Percentiles rank a stretch among this genome's conserved stretches.
phyloP scores from a whole-genome alignment of 1,140 invertebrate species.

The Lucilia cuprina region DNA sequence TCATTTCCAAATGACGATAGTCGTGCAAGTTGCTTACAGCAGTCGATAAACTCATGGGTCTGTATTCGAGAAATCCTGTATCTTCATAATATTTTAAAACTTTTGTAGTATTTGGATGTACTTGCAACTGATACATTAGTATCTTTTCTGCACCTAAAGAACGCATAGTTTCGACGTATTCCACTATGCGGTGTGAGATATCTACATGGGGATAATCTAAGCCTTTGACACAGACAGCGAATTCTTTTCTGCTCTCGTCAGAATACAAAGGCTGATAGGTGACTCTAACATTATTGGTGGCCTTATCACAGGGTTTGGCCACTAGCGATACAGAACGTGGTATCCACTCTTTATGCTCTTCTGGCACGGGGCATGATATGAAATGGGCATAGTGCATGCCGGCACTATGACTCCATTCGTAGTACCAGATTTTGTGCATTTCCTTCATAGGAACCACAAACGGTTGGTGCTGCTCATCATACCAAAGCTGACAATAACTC shows the following conservation, averaged over 20 bases:
- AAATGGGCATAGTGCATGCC: conserved; percentile 85
- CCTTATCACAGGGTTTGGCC: conserved; percentile 77
- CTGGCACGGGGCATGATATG: conserved; percentile 80
- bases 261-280: conserved; percentile 68
- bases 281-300: conserved; percentile 82
- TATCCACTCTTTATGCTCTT: conserved; percentile 70
- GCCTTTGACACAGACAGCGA: conserved; percentile 92
- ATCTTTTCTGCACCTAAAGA: conserved; percentile 88
- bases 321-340: conserved; percentile 84
- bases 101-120: conserved; percentile 87
- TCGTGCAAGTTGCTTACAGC: conserved; percentile 84
- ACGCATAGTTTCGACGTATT: conserved; percentile 89
- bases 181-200: conserved; percentile 82
- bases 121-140: conserved; percentile 82
- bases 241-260: conserved; percentile 68
- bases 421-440: conserved; percentile 89
- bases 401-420: conserved; percentile 86
- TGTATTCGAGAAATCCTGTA: conserved; percentile 75
- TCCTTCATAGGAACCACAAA: conserved; percentile 77
- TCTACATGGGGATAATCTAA: conserved; percentile 87
- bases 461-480: conserved; percentile 76
- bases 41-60: conserved; percentile 81
- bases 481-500: conserved; percentile 88
- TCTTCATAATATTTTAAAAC: conserved; percentile 79
- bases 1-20: conserved; percentile 83